Percentiles rank a stretch among this genome's conserved stretches.
Evolutionary conservation across 2,113 vertebrate genomes (phyloP).

Genomic region (Sprattus sprattus): DNA sequence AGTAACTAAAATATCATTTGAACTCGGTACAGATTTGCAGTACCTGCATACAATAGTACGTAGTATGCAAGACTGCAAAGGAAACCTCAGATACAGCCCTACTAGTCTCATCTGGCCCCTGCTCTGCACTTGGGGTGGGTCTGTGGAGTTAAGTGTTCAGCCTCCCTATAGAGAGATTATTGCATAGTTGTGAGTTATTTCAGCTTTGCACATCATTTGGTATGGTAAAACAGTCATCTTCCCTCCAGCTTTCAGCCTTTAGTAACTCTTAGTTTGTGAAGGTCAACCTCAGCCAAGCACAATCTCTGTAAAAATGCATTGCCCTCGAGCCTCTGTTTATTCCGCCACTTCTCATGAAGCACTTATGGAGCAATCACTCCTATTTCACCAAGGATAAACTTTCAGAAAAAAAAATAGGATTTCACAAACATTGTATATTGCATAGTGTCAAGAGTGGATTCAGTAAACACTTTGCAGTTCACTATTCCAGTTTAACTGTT

Average conservation of each 20-base stretch:
- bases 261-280: slow-evolving; percentile 43
- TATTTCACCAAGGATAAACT: slow-evolving; percentile 44
- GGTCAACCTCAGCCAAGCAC: slow-evolving; percentile 24
- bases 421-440: slow-evolving; percentile 58
- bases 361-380: slow-evolving; percentile 43
- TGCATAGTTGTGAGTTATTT: slow-evolving; percentile 79
- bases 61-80: slow-evolving; percentile 52
- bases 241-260: slow-evolving; percentile 44
- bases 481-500: slow-evolving; percentile 43
- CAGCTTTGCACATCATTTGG: slow-evolving; percentile 68
- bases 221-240: slow-evolving; percentile 59
- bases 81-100: slow-evolving; percentile 56
- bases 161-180: slow-evolving; percentile 66
- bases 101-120: slow-evolving; percentile 61
- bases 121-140: slow-evolving; percentile 55
- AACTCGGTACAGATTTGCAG: slow-evolving; percentile 39
- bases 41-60: slow-evolving; percentile 51
- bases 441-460: slow-evolving; percentile 59
- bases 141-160: slow-evolving; percentile 63
- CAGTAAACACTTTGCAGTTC: slow-evolving; percentile 55
- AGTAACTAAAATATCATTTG: slow-evolving; percentile 39
- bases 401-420: slow-evolving; percentile 41
- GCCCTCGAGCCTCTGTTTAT: slow-evolving; percentile 32
- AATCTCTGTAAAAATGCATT: slow-evolving; percentile 40
- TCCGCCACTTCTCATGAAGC: slow-evolving; percentile 32